phyloP scores from a whole-genome alignment of 2,113 vertebrate genomes.

The Copsychus sechellarum region DNA sequence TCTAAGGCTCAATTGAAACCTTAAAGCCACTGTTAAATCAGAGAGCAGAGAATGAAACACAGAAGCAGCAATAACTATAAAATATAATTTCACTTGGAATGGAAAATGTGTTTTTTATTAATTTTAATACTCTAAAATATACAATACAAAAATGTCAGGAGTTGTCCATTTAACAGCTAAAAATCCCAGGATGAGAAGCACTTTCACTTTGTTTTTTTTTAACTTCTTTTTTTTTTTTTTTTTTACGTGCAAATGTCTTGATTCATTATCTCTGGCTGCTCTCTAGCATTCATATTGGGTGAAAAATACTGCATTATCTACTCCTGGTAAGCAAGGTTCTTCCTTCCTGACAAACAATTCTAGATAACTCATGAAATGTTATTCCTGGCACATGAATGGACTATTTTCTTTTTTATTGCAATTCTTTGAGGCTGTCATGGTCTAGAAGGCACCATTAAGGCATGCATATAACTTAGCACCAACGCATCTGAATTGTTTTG shows the following conservation, averaged over 20 bases:
- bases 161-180: neutral
- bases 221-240: neutral
- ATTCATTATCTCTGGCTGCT: neutral
- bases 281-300: neutral
- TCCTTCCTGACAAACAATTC: neutral
- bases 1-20: neutral
- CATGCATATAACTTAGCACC: neutral
- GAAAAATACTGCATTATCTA: neutral
- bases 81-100: neutral
- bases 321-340: neutral
- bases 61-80: neutral
- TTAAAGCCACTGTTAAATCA: neutral
- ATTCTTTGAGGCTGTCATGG: neutral
- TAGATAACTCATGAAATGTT: neutral
- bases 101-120: neutral
- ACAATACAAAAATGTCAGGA: neutral
- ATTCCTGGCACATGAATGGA: neutral
- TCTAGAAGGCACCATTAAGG: constrained; percentile 3
- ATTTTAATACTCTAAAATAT: neutral
- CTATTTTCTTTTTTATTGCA: neutral
- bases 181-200: neutral
- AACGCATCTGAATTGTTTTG: neutral
- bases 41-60: neutral
- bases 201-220: neutral
- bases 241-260: neutral